Base-by-base conservation (phyloP, 2,113 vertebrate species). In the Mormoops blainvillei region DNA sequence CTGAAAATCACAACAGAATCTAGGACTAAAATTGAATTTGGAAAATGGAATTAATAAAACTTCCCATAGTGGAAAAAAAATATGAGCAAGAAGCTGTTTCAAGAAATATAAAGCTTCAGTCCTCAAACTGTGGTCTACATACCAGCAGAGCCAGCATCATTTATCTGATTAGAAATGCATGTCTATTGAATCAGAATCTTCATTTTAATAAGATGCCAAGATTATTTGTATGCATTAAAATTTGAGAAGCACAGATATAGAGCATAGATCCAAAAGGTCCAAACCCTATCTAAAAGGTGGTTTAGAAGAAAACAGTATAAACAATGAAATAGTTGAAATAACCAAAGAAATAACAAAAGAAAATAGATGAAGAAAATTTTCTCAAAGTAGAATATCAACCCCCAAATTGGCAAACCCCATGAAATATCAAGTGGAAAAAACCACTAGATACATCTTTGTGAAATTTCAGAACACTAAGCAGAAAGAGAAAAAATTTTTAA, bases 341-440 rank as follows among this genome's bases (percentile, higher is more conserved):
- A 95, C 67, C 56, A 92, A 95, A 89, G 56, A 96, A 95, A 85
- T 89, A 96, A 54, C 28, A 54, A 94, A 94, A 95, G 85, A 95
- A 91, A 93, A 89, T 52, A 89, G 5, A 63, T 78, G 52, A 88
- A 83, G 11, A 94, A 85, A 86, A 11, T 71, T 83, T 92, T 36
- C 71, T 43, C 11, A 36, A 81, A 33, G 5, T 45, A 33, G 28
- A 70, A 95, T 50, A 38, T 36, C 18, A 80, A 78, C 19, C 3
- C 38, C 74, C 41, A 15, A 41, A 43, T 5, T 61, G 52, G 20
- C 38, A 87, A 76, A 81, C 0, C 19, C 8, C 16, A 74, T 24
- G 2, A 68, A 61, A 86, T 48, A 11, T 91, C 68, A 96, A 87
- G 3, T n/a, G 18, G 6, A 61, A 63, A 85, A 54, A 92, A 84